Base-by-base conservation (phyloP, 2,113 vertebrate species). In the Piaya cayana region DNA sequence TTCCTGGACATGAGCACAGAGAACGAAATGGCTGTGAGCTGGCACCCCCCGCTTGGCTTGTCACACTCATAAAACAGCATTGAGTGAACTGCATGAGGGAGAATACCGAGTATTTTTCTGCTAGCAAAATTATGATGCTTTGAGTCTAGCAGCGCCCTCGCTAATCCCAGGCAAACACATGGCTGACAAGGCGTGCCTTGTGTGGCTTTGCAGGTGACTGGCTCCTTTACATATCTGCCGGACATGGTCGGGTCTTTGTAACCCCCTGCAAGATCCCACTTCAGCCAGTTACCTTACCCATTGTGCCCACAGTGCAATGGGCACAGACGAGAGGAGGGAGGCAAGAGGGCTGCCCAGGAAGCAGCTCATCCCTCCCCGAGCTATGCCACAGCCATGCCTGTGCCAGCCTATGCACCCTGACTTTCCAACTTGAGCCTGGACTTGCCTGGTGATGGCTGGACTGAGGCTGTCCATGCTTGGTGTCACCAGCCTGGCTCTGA, bases 251-350 rank as follows among this genome's bases (percentile, higher is more conserved):
- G 60, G 19, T 11, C 62, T 62, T 75, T 58, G 53, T 20, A 67
- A 15, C 12, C 25, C 10, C 8, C 21, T 1, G 0, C 6, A 2
- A 20, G 26, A 18, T 37, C 56, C 26, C 15, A 1, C 26, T 69
- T 64, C 16, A 74, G 18, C 17, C 26, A 20, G 30, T 22, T 23
- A 10, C 19, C 29, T 50, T 8, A 6, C 11, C 14, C 10, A 2
- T 63, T 3, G 3, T 70, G 59, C 19, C 56, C 42, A 8, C 12
- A 2, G 20, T 19, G 23, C 19, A 36, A 8, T 20, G 37, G 39
- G 50, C 0, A 0, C 55, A 30, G 50, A 6, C 22, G 8, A 49
- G 23, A 62, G 5, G 18, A 39, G 20, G 8, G 55, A 65, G 74
- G 64, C 50, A 59, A 59, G 47, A 62, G 30, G 11, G 39, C 13